Conservation (phyloP, 2,797 vertebrate species). For the Sebastes paucispinis region DNA sequence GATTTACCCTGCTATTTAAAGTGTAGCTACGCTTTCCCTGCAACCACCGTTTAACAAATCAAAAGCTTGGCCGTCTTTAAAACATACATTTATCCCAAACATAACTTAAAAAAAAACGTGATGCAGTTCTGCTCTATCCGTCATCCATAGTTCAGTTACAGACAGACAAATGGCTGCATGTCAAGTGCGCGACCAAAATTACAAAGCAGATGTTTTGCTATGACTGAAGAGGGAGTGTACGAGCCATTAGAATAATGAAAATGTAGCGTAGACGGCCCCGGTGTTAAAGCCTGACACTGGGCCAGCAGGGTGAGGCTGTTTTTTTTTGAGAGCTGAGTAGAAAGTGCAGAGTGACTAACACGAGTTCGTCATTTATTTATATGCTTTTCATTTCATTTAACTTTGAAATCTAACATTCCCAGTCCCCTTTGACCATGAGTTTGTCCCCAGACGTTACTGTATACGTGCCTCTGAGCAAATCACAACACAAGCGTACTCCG, state of each 20-base stretch:
- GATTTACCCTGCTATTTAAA: constrained; percentile 50
- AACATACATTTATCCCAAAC: constrained; percentile 61
- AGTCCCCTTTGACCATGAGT: background rate
- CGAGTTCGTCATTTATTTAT: constrained; percentile 1
- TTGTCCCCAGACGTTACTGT: background rate
- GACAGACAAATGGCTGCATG: constrained; percentile 55
- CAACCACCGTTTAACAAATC: constrained; percentile 52
- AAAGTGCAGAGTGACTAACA: constrained; percentile 2
- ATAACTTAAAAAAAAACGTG: constrained; percentile 26
- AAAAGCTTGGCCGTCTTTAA: constrained; percentile 31
- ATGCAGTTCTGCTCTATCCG: constrained; percentile 16
- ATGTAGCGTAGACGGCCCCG: background rate
- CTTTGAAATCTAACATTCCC: background rate
- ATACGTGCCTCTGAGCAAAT: background rate
- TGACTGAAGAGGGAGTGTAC: constrained; percentile 26
- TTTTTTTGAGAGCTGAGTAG: background rate
- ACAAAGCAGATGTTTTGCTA: constrained; percentile 67
- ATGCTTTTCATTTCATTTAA: background rate
- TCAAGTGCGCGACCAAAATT: constrained; percentile 72
- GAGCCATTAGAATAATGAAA: constrained; percentile 38
- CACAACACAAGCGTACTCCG: background rate
- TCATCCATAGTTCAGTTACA: constrained; percentile 29
- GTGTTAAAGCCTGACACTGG: constrained; percentile 24
- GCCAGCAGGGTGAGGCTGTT: constrained; percentile 48
- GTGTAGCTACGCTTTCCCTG: constrained; percentile 7